Evolutionary conservation across 1,140 invertebrate genomes (phyloP).

Genomic region (Heliconius melpomene): DNA sequence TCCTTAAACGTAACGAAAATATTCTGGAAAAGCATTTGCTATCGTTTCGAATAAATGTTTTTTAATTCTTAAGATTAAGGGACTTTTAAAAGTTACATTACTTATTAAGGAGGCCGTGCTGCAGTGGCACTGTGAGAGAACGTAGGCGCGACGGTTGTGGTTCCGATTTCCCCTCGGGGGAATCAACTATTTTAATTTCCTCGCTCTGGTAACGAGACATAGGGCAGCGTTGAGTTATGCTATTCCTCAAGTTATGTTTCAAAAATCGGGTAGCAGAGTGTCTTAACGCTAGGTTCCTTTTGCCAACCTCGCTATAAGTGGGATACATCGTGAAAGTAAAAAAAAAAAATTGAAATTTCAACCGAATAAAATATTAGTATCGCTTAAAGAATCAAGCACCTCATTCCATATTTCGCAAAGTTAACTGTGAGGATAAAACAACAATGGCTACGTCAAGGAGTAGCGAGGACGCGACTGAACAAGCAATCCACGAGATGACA

Average conservation of each 20-base stretch:
- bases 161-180: too few species aligned
- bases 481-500: constrained; percentile 4
- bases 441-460: background rate
- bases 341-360: background rate
- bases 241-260: background rate
- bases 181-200: too few species aligned
- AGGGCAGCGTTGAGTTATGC: background rate
- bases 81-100: too few species aligned
- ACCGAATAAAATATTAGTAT: background rate
- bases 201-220: too few species aligned
- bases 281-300: background rate
- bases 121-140: too few species aligned
- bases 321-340: background rate
- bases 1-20: background rate
- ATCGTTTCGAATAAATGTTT: background rate
- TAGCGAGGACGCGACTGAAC: background rate
- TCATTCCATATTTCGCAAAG: background rate
- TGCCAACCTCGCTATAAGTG: background rate
- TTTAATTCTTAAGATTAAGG: too few species aligned
- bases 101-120: too few species aligned
- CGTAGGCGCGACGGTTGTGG: too few species aligned
- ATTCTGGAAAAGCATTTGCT: background rate
- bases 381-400: background rate
- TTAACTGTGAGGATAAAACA: background rate
- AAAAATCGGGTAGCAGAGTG: background rate